Evolutionary conservation across 2,113 vertebrate species (phyloP).

Genomic region (Cardinalis cardinalis): DNA sequence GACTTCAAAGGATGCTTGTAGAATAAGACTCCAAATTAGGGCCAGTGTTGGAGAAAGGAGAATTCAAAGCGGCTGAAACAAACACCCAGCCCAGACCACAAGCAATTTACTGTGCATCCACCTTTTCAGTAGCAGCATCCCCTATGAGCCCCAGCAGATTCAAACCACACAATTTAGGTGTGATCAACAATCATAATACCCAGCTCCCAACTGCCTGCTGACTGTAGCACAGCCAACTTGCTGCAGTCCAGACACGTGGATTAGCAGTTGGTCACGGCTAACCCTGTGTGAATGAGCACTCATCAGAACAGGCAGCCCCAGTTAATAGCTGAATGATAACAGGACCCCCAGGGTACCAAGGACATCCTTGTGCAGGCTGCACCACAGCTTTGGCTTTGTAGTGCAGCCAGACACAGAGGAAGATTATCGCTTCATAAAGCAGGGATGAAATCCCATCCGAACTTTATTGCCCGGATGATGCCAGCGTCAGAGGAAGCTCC

Average conservation of each 20-base stretch:
- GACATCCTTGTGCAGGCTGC: not conserved
- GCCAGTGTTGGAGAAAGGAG: not conserved
- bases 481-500: not conserved
- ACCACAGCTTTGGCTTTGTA: not conserved
- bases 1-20: constrained; percentile 38
- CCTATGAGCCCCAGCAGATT: not conserved
- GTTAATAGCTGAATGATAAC: constrained; percentile 5
- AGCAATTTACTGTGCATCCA: not conserved
- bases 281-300: not conserved
- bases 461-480: not conserved
- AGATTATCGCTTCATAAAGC: constrained; percentile 24
- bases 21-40: constrained; percentile 29
- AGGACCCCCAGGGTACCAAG: not conserved
- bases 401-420: not conserved
- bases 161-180: not conserved
- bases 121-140: not conserved
- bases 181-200: not conserved
- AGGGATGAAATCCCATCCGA: not conserved
- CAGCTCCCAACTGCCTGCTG: not conserved
- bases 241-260: not conserved
- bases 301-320: not conserved
- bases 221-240: not conserved
- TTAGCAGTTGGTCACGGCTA: not conserved
- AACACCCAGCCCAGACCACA: not conserved
- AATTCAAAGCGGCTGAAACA: constrained; percentile 17